These are phyloP conservation scores for Ectobius pallidus DNA, from an alignment of 2,888 invertebrate genomes.

Conservation along the genomic window DNA sequence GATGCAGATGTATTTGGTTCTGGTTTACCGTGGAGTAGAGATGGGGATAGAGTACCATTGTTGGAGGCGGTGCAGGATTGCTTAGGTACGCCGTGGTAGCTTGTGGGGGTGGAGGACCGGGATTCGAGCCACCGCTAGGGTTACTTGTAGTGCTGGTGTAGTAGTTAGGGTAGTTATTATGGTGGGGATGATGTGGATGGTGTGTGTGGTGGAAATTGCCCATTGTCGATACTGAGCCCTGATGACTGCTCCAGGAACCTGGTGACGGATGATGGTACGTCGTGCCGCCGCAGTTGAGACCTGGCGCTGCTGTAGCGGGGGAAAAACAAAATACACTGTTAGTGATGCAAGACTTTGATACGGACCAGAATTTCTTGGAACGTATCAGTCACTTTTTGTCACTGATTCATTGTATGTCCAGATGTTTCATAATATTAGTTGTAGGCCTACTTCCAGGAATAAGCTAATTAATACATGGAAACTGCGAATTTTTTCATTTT, in stretches of 20 bases:
- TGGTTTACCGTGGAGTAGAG: slow-evolving; percentile 85
- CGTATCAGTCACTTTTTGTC: no score
- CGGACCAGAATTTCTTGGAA: no score
- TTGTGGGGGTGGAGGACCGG: slow-evolving; percentile 21
- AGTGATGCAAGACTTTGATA: background rate
- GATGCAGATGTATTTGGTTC: slow-evolving; percentile 83
- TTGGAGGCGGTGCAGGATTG: slow-evolving; percentile 61
- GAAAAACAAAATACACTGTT: background rate
- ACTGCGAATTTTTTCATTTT: no score
- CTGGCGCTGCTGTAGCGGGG: slow-evolving; percentile 31
- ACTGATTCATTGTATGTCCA: no score
- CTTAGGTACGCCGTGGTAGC: slow-evolving; percentile 41
- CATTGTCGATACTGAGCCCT: slow-evolving; percentile 24
- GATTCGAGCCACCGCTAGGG: slow-evolving; percentile 54
- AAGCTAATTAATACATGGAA: no score
- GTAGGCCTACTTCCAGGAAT: no score
- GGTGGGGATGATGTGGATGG: slow-evolving; percentile 52
- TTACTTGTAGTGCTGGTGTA: slow-evolving; percentile 61
- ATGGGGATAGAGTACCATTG: slow-evolving; percentile 78
- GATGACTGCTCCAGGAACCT: slow-evolving; percentile 33
- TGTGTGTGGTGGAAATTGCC: slow-evolving; percentile 36
- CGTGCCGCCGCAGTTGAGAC: slow-evolving; percentile 40
- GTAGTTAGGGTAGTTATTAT: slow-evolving; percentile 75
- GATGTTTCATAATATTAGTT: no score
- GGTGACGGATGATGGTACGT: slow-evolving; percentile 38